A percentile compares a stretch with the other conserved stretches of the same genome.
Evolutionary conservation across 2,888 invertebrate species (phyloP).

Genomic region (Brachynemurus nebulosus): DNA sequence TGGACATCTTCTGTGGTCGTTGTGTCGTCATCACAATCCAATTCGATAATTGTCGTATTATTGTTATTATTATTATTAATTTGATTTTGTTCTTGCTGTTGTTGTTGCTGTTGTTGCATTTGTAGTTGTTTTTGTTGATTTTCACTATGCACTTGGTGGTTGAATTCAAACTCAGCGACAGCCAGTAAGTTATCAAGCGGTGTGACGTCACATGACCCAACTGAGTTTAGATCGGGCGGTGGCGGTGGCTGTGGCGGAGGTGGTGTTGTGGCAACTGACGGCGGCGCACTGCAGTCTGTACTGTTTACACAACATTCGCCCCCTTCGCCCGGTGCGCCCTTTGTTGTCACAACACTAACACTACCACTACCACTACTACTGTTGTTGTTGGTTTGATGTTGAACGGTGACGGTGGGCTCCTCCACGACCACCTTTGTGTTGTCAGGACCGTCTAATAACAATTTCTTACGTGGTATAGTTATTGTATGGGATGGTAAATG

Average conservation of each 20-base stretch:
- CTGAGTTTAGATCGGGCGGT: slow-evolving; percentile 28
- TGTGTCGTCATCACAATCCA: not conserved
- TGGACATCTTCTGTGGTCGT: slow-evolving; percentile 9
- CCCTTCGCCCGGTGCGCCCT: slow-evolving; percentile 10
- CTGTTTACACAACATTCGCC: slow-evolving; percentile 26
- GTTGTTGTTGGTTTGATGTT: slow-evolving; percentile 18
- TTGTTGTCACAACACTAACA: slow-evolving; percentile 12
- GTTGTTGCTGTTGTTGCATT: not conserved
- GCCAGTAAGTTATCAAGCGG: slow-evolving; percentile 48
- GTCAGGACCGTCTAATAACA: slow-evolving; percentile 4
- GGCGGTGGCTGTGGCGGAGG: slow-evolving; percentile 26
- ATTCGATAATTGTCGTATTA: slow-evolving; percentile 8
- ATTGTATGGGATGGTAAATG: slow-evolving; percentile 48
- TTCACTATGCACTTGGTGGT: slow-evolving; percentile 27
- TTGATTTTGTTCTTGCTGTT: slow-evolving; percentile 12
- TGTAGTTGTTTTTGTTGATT: slow-evolving; percentile 3
- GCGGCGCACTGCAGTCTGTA: slow-evolving; percentile 25
- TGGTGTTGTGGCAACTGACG: slow-evolving; percentile 16
- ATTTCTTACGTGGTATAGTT: slow-evolving; percentile 33
- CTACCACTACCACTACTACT: slow-evolving; percentile 18
- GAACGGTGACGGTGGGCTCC: slow-evolving; percentile 10
- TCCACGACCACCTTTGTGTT: slow-evolving; percentile 13
- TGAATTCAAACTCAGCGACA: slow-evolving; percentile 48
- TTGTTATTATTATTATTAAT: slow-evolving; percentile 29
- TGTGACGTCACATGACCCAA: slow-evolving; percentile 30